Percentiles rank a stretch among this genome's conserved stretches.
These are phyloP conservation scores for Cichlasoma orientale DNA, from an alignment of 2,797 vertebrate genomes.

Conservation along the genomic window DNA sequence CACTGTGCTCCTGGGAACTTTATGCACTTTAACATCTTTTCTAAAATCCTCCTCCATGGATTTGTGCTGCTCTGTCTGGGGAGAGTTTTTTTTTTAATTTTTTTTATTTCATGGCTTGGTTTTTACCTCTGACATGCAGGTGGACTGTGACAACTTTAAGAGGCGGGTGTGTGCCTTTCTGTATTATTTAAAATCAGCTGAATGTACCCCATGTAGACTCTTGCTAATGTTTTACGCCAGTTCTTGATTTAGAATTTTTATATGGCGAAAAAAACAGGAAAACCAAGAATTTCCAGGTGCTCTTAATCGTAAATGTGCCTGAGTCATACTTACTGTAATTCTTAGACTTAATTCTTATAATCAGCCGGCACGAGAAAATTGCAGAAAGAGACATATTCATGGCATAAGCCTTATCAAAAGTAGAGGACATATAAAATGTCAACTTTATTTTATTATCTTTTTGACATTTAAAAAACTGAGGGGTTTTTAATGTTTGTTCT, in stretches of 20 bases:
- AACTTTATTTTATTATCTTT: neutral
- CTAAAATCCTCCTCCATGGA: slow-evolving; percentile 23
- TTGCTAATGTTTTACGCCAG: slow-evolving; percentile 10
- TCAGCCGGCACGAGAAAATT: neutral
- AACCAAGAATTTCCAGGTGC: neutral
- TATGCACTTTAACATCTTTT: neutral
- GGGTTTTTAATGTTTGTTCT: neutral
- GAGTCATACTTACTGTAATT: neutral
- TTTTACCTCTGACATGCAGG: slow-evolving; percentile 37
- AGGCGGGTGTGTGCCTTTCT: neutral
- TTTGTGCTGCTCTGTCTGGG: slow-evolving; percentile 19
- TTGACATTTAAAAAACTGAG: neutral
- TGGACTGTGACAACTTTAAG: slow-evolving; percentile 21
- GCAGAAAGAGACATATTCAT: neutral
- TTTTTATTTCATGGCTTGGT: slow-evolving; percentile 28
- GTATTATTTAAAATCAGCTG: slow-evolving; percentile 34
- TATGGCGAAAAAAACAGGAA: neutral
- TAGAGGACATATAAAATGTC: neutral
- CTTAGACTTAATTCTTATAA: neutral
- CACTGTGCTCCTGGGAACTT: slow-evolving; percentile 36
- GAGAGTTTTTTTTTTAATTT: slow-evolving; percentile 14
- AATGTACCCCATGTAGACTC: slow-evolving; percentile 20
- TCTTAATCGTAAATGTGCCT: neutral
- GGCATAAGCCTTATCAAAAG: neutral
- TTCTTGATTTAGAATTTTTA: neutral